A percentile compares a stretch with the other conserved stretches of the same genome.
Evolutionary conservation across 2,113 vertebrate genomes (phyloP).

Genomic region (Centrocercus urophasianus): DNA sequence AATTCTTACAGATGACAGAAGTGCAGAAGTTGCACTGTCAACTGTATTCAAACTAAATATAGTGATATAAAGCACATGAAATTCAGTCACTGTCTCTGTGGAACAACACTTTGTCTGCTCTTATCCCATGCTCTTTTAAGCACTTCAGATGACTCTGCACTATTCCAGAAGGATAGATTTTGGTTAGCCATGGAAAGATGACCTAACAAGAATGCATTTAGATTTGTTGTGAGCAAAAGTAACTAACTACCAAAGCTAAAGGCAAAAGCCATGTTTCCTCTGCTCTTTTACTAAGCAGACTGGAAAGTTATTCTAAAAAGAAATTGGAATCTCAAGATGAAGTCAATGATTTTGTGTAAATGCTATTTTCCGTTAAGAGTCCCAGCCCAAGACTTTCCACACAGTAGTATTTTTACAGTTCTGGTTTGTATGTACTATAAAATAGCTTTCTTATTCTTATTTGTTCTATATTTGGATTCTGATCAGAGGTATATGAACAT

Average conservation of each 20-base stretch:
- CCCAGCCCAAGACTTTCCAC: neutral
- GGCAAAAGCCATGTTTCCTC: neutral
- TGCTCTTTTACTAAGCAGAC: neutral
- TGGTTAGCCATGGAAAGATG: neutral
- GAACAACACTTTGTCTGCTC: neutral
- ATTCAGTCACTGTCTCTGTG: neutral
- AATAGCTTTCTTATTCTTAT: neutral
- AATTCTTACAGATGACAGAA: neutral
- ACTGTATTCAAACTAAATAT: neutral
- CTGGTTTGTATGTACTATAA: neutral
- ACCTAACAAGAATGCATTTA: neutral
- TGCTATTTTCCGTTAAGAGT: rapidly evolving
- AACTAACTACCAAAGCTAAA: neutral
- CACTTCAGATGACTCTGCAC: neutral
- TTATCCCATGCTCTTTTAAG: neutral
- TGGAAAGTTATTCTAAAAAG: neutral
- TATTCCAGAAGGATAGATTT: neutral
- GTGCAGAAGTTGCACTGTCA: neutral
- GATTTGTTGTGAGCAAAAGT: neutral
- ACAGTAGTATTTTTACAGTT: neutral
- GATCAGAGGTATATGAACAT: neutral
- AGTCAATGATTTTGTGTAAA: neutral
- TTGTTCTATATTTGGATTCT: neutral
- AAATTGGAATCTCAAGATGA: neutral
- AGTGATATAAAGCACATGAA: neutral